Conservation (phyloP, 2,888 invertebrate species). For the Leucozona laternaria region DNA sequence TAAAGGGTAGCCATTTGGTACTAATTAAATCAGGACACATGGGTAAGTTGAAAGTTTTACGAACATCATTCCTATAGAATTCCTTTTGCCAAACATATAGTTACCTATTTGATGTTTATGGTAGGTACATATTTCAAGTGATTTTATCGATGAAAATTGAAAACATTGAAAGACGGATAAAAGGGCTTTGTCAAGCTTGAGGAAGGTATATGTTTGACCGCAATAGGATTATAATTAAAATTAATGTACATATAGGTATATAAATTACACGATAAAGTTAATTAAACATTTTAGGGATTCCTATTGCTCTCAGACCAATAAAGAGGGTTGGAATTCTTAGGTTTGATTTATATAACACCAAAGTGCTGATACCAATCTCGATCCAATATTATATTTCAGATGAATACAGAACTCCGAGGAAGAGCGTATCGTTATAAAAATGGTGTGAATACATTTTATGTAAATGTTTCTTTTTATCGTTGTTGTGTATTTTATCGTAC, state of each 20-base stretch:
- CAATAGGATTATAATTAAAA: background rate
- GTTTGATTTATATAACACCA: too few species aligned
- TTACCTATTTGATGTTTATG: background rate
- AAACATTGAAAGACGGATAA: background rate
- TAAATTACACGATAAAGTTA: background rate
- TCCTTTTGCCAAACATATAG: background rate
- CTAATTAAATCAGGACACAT: slow-evolving; percentile 21
- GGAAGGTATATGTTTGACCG: background rate
- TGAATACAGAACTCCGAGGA: too few species aligned
- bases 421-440: too few species aligned
- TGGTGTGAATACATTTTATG: too few species aligned
- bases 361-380: too few species aligned
- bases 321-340: too few species aligned
- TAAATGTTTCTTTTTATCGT: too few species aligned
- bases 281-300: background rate
- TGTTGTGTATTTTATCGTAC: too few species aligned
- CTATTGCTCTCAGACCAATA: too few species aligned
- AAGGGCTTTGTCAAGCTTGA: background rate
- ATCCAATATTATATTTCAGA: too few species aligned
- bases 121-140: background rate
- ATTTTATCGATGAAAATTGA: background rate
- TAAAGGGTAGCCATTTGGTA: background rate
- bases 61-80: background rate
- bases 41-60: background rate
- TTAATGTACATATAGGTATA: background rate